These are phyloP conservation scores for Belgica antarctica DNA, from an alignment of 2,888 invertebrate genomes.

Conservation along the genomic window DNA sequence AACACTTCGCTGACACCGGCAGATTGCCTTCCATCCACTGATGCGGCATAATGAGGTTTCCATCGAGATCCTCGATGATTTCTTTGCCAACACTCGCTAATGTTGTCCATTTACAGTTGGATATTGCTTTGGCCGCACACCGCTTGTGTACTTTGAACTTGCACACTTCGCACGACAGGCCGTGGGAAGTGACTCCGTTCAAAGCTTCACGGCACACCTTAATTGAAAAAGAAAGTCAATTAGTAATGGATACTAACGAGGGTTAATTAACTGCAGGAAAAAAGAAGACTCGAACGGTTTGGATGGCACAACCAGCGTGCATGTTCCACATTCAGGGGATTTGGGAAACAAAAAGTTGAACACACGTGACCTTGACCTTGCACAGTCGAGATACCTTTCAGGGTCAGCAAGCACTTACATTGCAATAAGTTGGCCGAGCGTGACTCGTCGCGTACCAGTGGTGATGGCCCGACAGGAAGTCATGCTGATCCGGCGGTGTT, in stretches of 20 bases:
- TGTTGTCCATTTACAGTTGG: slow-evolving; percentile 97
- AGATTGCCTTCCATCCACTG: slow-evolving; percentile 98
- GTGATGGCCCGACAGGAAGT: slow-evolving; percentile 69
- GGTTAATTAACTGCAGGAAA: not conserved
- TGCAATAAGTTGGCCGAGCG: slow-evolving; percentile 94
- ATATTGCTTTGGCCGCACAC: slow-evolving; percentile 88
- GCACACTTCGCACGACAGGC: slow-evolving; percentile 94
- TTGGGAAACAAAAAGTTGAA: no score
- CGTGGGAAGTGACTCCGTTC: slow-evolving; percentile 90
- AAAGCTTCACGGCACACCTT: slow-evolving; percentile 79
- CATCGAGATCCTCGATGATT: slow-evolving; percentile 88
- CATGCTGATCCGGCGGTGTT: slow-evolving; percentile 62
- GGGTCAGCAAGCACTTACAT: no score
- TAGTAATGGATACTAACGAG: not conserved
- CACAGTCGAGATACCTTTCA: not conserved
- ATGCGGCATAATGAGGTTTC: slow-evolving; percentile 91
- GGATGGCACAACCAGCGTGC: no score
- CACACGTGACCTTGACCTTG: no score
- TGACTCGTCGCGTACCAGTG: slow-evolving; percentile 90
- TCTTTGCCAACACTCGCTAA: slow-evolving; percentile 92
- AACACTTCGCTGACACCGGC: slow-evolving; percentile 90
- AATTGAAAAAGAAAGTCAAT: not conserved
- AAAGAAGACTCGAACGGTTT: not conserved
- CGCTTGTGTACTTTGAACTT: slow-evolving; percentile 96
- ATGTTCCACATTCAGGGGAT: no score